Conservation (phyloP, 2,113 vertebrate genomes). For the Tauraco erythrolophus region DNA sequence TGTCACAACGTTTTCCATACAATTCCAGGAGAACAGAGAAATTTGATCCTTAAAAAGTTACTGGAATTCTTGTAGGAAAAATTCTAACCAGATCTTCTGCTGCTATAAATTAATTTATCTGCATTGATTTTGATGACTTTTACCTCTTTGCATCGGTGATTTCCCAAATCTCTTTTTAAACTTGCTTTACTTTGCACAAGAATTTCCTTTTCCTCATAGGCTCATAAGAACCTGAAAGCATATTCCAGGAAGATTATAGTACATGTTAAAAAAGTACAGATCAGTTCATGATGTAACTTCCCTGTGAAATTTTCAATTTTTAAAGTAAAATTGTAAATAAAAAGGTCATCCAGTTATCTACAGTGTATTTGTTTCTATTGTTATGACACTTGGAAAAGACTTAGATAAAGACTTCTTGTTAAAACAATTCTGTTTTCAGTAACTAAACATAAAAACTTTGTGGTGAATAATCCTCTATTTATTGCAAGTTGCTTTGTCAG, state of each 20-base stretch:
- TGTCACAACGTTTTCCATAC: not conserved
- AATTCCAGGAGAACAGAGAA: not conserved
- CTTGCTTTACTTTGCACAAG: not conserved
- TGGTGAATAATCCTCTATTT: not conserved
- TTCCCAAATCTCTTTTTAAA: not conserved
- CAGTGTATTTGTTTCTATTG: not conserved
- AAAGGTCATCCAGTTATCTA: not conserved
- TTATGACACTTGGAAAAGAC: not conserved
- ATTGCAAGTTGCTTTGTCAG: not conserved
- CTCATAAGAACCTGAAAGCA: not conserved
- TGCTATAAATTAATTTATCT: not conserved
- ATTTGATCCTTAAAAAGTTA: constrained; percentile 11
- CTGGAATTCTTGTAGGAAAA: not conserved
- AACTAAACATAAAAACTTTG: not conserved
- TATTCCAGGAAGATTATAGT: not conserved
- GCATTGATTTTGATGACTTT: not conserved
- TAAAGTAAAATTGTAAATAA: not conserved
- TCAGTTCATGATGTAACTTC: not conserved
- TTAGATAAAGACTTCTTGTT: not conserved
- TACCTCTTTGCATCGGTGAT: not conserved
- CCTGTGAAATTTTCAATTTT: not conserved
- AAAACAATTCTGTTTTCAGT: not conserved
- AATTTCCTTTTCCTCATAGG: not conserved
- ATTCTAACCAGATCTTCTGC: not conserved
- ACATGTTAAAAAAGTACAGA: not conserved